Evolutionary conservation across 2,113 vertebrate species (phyloP).

Genomic region (Archilochus colubris): DNA sequence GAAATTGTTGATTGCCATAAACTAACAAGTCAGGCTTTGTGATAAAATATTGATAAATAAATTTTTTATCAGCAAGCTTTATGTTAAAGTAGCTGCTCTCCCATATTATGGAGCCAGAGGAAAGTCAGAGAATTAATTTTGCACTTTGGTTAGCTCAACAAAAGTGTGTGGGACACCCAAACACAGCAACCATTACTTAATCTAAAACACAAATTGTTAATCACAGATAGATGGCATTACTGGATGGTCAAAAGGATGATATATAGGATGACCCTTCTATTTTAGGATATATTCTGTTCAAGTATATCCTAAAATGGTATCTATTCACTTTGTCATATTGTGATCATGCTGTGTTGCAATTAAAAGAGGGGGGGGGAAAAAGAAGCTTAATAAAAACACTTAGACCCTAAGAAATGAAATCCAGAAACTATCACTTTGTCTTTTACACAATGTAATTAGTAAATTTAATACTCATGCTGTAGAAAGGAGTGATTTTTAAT

Average conservation of each 20-base stretch:
- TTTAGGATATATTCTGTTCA: background rate
- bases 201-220: background rate
- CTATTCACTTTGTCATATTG: background rate
- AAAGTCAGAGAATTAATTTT: background rate
- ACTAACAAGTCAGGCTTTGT: background rate
- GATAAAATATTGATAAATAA: background rate
- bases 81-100: background rate
- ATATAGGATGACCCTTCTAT: too few relatives aligned
- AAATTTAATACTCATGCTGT: background rate
- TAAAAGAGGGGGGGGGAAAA: background rate
- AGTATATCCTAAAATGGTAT: background rate
- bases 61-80: background rate
- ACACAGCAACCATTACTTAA: background rate
- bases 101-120: background rate
- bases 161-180: background rate
- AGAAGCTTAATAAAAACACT: background rate
- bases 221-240: background rate
- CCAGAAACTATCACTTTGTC: background rate
- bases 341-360: background rate
- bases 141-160: background rate
- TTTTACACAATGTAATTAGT: background rate
- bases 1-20: background rate
- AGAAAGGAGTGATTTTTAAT: background rate
- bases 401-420: background rate
- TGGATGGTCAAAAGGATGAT: background rate